Evolutionary conservation across 2,888 invertebrate species (phyloP), one percentile per base, ranked within the genome.

Genomic region (Phengaris alcon): DNA sequence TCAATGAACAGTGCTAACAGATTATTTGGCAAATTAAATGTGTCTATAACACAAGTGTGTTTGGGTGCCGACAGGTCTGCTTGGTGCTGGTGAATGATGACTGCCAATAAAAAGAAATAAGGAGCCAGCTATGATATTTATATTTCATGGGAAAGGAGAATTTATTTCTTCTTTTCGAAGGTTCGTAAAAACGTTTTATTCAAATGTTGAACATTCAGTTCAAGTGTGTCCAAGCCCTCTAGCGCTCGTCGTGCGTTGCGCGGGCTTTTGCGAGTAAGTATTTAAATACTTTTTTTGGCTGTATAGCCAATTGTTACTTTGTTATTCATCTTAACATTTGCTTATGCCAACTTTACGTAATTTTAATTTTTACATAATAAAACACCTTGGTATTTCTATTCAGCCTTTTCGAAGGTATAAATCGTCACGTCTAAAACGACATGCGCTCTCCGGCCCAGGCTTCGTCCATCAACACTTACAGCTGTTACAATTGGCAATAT

Each of bases 401-500:
- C 57, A 57, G n/a, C 57, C 75, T 59, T 51, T 55, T 35, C 52
- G 48, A 35, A 55, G 69, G 75, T 48, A 59, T 59, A 51, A 70
- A 75, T 70, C n/a, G 54, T 68, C 59, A 68, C n/a, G 68, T 54
- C 44, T 72, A 54, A 51, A 70, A 75, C 74, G 68, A 54, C 55
- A 69, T 70, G 69, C 52, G 64, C 12, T 75, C 75, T 48, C 15
- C 75, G 77, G 75, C 79, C 79, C 78, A 78, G 78, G 46, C 68
- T 68, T 70, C 68, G 74, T 79, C 79, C 78, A 76, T 80, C 80
- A 79, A 74, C 79, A 74, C 55, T 51, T 64, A 51, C 79, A 80
- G 78, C 78, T 78, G 80, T 73, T 77, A 70, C 9, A 69, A 76
- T 79, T 80, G 79, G 80, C 80, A 79, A 74, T 78, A 77, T 74